These are phyloP conservation scores for Elysia crispata DNA, from an alignment of 2,888 invertebrate genomes.

Conservation along the genomic window DNA sequence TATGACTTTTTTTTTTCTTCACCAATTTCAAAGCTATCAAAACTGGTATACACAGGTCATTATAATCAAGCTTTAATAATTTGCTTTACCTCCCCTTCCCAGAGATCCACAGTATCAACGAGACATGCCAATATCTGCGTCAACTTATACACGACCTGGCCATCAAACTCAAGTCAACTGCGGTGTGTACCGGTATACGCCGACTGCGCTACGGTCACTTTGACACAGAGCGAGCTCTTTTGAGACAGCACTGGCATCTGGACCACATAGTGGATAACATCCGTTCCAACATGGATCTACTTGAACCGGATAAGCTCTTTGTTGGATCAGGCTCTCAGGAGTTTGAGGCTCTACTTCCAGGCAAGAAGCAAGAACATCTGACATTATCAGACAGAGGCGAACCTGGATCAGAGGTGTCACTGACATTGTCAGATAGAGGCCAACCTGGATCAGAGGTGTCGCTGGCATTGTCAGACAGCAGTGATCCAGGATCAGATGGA, in stretches of 20 bases:
- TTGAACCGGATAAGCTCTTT: slow-evolving; percentile 43
- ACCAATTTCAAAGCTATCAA: too few species aligned
- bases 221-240: slow-evolving; percentile 84
- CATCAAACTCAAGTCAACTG: slow-evolving; percentile 86
- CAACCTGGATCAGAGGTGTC: too few species aligned
- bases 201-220: slow-evolving; percentile 92
- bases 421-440: too few species aligned
- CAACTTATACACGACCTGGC: slow-evolving; percentile 91
- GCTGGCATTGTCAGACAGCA: too few species aligned
- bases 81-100: slow-evolving; percentile 59
- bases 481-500: too few species aligned
- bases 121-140: slow-evolving; percentile 84
- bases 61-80: not conserved
- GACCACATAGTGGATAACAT: slow-evolving; percentile 67
- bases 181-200: slow-evolving; percentile 88
- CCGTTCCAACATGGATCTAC: slow-evolving; percentile 29
- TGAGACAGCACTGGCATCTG: slow-evolving; percentile 85
- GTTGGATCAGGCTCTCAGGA: slow-evolving; percentile 24
- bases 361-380: not conserved
- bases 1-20: too few species aligned
- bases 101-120: slow-evolving; percentile 93
- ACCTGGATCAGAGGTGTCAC: too few species aligned
- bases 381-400: too few species aligned
- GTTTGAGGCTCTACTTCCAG: not conserved
- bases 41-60: too few species aligned